Evolutionary conservation across 2,797 vertebrate species (phyloP).

Genomic region (Centropyge bicolor): DNA sequence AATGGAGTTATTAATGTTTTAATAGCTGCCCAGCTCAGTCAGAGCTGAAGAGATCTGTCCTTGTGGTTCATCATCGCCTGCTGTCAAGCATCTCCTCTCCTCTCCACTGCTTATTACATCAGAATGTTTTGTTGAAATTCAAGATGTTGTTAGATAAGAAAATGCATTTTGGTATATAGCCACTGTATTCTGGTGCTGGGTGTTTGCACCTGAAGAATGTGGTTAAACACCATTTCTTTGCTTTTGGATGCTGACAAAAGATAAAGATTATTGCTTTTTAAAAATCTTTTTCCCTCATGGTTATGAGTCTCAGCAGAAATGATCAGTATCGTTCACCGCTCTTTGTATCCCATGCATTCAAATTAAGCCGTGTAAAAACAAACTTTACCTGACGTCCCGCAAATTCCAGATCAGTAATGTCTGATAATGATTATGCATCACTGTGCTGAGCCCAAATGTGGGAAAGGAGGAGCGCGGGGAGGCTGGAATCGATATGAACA

Average conservation of each 20-base stretch:
- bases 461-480: conserved; percentile 38
- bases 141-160: not conserved
- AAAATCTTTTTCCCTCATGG: conserved; percentile 9
- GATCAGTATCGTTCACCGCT: conserved; percentile 30
- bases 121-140: not conserved
- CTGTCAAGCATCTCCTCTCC: not conserved
- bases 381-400: conserved; percentile 48
- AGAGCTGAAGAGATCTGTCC: conserved; percentile 30
- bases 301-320: conserved; percentile 32
- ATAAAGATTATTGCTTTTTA: conserved; percentile 15
- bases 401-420: conserved; percentile 69
- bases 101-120: not conserved
- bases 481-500: conserved; percentile 72
- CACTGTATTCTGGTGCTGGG: not conserved
- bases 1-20: conserved; percentile 64
- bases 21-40: conserved; percentile 47
- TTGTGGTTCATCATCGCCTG: conserved; percentile 29
- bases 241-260: not conserved
- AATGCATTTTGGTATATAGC: not conserved
- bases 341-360: conserved; percentile 54
- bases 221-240: not conserved
- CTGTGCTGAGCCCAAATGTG: conserved; percentile 43
- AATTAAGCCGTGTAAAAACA: conserved; percentile 57
- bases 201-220: not conserved
- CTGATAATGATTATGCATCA: conserved; percentile 77